Percentiles rank a stretch among this genome's conserved stretches.
These are phyloP conservation scores for Eolophus roseicapilla DNA, from an alignment of 2,113 vertebrate species.

Conservation along the genomic window DNA sequence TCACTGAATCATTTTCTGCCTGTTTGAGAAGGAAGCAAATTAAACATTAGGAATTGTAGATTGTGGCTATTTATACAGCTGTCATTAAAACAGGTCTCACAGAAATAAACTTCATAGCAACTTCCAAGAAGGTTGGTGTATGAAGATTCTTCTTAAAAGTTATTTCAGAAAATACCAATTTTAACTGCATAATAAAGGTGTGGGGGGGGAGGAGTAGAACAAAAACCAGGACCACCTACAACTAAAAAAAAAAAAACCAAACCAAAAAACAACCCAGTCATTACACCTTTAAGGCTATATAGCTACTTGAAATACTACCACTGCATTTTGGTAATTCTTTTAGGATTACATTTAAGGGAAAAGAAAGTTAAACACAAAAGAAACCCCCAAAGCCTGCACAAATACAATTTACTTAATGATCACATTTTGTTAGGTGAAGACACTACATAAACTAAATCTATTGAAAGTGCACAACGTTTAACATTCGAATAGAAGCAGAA, in stretches of 20 bases:
- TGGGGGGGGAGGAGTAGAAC: not conserved
- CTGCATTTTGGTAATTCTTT: not conserved
- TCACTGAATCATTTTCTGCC: not conserved
- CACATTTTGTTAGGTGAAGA: not conserved
- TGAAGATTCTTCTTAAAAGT: not conserved
- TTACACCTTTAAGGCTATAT: not conserved
- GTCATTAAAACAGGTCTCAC: not conserved
- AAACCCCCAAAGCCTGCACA: not conserved
- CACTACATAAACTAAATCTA: not conserved
- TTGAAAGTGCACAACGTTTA: not conserved
- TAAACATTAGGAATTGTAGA: not conserved
- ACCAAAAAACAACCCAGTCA: not conserved
- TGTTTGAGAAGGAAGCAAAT: not conserved
- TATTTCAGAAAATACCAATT: conserved; percentile 18
- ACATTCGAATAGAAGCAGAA: not conserved
- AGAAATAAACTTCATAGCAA: not conserved
- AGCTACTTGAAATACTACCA: not conserved
- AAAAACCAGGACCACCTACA: not conserved
- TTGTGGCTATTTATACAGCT: not conserved
- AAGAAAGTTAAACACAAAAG: not conserved
- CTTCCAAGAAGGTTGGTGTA: not conserved
- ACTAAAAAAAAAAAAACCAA: not conserved
- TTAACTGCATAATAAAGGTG: not conserved
- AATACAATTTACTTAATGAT: not conserved
- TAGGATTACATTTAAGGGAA: not conserved